Conservation (phyloP, 2,113 vertebrate genomes). For the Rhagologus leucostigma region DNA sequence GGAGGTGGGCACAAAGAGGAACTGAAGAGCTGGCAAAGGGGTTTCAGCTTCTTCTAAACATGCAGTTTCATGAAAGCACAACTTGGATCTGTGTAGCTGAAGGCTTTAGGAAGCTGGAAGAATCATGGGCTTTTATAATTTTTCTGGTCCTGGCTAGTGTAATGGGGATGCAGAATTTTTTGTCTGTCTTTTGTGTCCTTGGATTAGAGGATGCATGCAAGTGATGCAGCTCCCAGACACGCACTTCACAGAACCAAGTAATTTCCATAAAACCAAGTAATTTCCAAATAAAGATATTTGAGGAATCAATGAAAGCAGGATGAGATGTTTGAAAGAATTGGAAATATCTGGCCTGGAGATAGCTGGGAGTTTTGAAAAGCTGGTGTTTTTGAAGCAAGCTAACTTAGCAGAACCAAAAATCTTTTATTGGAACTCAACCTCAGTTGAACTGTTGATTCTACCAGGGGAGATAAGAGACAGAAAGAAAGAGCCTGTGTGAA, state of each 20-base stretch:
- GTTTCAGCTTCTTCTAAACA: neutral
- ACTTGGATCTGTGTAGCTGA: neutral
- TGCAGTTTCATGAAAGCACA: neutral
- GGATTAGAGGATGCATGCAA: neutral
- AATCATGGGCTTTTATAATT: neutral
- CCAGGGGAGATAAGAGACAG: neutral
- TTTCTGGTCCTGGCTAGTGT: neutral
- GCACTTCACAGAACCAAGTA: neutral
- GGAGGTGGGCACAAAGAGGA: neutral
- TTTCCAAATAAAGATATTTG: neutral
- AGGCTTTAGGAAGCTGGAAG: neutral
- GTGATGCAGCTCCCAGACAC: neutral
- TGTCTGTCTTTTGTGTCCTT: neutral
- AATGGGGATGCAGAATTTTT: neutral
- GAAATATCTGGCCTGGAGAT: neutral
- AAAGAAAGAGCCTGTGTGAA: neutral
- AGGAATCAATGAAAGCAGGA: neutral
- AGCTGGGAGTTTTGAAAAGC: neutral
- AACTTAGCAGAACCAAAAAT: neutral
- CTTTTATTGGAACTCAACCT: neutral
- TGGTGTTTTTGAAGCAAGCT: neutral
- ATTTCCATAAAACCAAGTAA: neutral
- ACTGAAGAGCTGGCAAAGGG: neutral
- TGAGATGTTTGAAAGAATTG: neutral
- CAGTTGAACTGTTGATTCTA: neutral